Conservation (phyloP, 2,888 invertebrate species). For the Auanema sp. region DNA sequence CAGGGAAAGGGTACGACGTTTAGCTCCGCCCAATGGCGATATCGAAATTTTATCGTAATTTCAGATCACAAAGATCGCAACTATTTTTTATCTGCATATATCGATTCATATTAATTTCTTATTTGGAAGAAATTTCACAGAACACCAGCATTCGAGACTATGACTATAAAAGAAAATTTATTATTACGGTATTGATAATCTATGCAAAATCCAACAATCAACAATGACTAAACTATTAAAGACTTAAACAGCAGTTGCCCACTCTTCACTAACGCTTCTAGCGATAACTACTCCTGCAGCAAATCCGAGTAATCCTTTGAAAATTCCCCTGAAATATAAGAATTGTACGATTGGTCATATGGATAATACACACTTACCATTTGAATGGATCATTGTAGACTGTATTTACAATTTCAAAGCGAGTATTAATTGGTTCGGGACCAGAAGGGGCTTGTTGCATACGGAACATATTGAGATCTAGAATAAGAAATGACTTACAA, state of each 20-base stretch:
- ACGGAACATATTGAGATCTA: constrained; percentile 34
- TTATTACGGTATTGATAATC: neutral
- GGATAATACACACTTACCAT: constrained; percentile 23
- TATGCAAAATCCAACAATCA: neutral
- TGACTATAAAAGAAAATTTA: neutral
- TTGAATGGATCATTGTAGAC: constrained; percentile 48
- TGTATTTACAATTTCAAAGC: constrained; percentile 40
- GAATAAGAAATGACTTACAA: neutral
- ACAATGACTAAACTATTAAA: neutral
- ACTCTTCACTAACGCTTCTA: constrained; percentile 46
- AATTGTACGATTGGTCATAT: neutral
- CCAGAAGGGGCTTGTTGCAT: constrained; percentile 46
- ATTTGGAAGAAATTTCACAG: too few relatives aligned
- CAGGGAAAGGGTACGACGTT: neutral
- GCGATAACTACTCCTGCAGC: constrained; percentile 41
- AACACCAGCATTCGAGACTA: neutral
- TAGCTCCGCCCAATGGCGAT: neutral
- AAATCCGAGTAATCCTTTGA: constrained; percentile 49
- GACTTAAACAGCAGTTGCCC: constrained; percentile 33
- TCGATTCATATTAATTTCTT: too few relatives aligned
- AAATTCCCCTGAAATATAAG: constrained; percentile 44
- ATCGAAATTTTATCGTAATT: neutral
- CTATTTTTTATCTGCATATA: too few relatives aligned
- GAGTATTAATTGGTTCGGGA: constrained; percentile 39
- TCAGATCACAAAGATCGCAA: neutral